Evolutionary conservation across 2,113 vertebrate species (phyloP).

Genomic region (Crocuta crocuta): DNA sequence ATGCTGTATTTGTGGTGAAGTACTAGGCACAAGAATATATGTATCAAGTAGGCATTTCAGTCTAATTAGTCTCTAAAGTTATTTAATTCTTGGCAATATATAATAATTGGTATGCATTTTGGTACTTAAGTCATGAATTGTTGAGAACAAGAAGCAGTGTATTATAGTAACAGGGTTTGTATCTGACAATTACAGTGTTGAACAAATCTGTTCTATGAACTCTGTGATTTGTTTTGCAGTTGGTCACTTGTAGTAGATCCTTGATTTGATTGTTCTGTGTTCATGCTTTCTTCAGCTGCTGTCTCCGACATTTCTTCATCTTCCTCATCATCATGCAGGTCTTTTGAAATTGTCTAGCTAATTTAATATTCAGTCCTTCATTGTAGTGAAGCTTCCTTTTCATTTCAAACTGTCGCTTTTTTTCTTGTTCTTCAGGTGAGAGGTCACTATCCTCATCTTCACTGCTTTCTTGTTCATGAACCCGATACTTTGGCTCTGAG

Average conservation of each 20-base stretch:
- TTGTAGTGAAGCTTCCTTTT: constrained; percentile 99
- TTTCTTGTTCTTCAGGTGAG: constrained; percentile 95
- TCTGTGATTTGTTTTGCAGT: constrained; percentile 84
- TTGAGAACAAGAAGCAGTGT: constrained; percentile 84
- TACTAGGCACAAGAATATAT: constrained; percentile 85
- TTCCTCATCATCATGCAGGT: constrained; percentile 90
- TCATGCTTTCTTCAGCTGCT: constrained; percentile 89
- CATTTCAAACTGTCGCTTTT: constrained; percentile 97
- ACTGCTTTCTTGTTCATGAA: constrained; percentile 90
- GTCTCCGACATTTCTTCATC: constrained; percentile 93
- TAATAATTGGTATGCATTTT: constrained; percentile 84
- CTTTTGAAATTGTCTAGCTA: constrained; percentile 96
- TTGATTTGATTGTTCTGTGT: constrained; percentile 81
- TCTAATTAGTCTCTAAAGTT: constrained; percentile 82
- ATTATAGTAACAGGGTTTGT: constrained; percentile 78
- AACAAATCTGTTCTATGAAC: constrained; percentile 86
- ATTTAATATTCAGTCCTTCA: constrained; percentile 96
- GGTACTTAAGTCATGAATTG: constrained; percentile 83
- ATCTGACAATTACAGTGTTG: constrained; percentile 83
- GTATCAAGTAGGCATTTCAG: constrained; percentile 83
- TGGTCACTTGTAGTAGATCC: constrained; percentile 84
- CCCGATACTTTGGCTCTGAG: constrained; percentile 88
- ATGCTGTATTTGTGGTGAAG: constrained; percentile 82
- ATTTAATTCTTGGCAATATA: constrained; percentile 88
- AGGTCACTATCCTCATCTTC: constrained; percentile 93